These are phyloP conservation scores for Morinoia aosen DNA, from an alignment of 2,888 invertebrate genomes.

Conservation along the genomic window DNA sequence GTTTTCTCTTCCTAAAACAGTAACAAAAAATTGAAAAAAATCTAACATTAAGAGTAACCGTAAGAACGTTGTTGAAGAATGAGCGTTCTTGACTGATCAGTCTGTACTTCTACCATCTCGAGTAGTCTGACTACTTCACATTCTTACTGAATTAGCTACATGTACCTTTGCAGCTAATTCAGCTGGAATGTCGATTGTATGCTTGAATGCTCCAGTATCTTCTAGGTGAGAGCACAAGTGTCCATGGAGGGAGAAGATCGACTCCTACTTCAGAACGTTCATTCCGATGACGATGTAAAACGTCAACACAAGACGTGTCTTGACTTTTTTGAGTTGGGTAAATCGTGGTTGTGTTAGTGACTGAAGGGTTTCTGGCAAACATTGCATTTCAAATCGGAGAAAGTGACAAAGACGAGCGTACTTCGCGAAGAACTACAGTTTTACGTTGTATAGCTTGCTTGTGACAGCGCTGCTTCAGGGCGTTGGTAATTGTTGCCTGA, in stretches of 20 bases:
- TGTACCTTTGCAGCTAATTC: not conserved
- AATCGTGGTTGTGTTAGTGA: not conserved
- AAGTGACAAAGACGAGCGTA: not conserved
- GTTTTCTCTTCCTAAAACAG: constrained; percentile 45
- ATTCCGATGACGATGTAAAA: not conserved
- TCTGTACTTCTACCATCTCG: not conserved
- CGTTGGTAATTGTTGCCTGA: not conserved
- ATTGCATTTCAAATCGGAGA: not conserved
- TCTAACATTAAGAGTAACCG: not conserved
- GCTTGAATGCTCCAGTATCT: not conserved
- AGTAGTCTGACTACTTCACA: constrained; percentile 2
- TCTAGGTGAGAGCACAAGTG: not conserved
- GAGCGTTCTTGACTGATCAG: not conserved
- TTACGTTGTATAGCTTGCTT: not conserved
- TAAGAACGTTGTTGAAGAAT: not conserved
- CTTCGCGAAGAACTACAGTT: not conserved
- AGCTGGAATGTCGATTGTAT: not conserved
- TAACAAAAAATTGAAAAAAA: constrained; percentile 42
- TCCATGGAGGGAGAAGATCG: not conserved
- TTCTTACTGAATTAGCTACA: constrained; percentile 4
- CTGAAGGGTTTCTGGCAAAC: constrained; percentile 14
- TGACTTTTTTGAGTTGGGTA: not conserved
- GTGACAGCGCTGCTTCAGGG: not conserved
- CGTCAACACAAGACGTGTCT: not conserved
- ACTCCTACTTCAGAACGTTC: not conserved